Conservation (phyloP, 2,113 vertebrate species). For the Neomonachus schauinslandi region DNA sequence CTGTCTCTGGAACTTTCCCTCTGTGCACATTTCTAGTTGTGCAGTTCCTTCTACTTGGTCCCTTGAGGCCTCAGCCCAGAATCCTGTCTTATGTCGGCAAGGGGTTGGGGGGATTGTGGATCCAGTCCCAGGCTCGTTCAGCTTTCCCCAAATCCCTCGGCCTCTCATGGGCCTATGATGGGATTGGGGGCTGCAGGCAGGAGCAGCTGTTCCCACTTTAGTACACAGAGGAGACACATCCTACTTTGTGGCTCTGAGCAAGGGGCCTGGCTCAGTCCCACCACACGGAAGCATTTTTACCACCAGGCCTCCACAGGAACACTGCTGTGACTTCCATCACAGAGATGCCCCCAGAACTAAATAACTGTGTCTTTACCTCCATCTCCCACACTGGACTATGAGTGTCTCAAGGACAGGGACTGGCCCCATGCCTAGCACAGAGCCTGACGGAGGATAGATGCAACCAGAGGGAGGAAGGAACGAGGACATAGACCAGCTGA, state of each 20-base stretch:
- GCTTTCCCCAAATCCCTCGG: neutral
- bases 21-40: neutral
- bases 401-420: neutral
- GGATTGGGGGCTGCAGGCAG: neutral
- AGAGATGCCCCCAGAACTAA: neutral
- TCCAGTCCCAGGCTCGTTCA: neutral
- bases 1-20: neutral
- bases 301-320: neutral
- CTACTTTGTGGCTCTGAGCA: neutral
- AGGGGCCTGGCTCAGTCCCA: neutral
- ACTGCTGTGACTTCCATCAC: neutral
- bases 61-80: neutral
- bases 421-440: neutral
- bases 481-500: neutral
- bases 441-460: accelerated
- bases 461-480: neutral
- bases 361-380: neutral
- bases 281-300: neutral
- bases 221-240: neutral
- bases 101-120: neutral
- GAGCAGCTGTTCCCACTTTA: too few relatives aligned
- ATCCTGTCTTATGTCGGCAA: neutral
- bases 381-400: accelerated
- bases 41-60: neutral
- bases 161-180: neutral